Evolutionary conservation across 2,113 vertebrate species (phyloP).

Genomic region (pig (Sus scrofa)): DNA sequence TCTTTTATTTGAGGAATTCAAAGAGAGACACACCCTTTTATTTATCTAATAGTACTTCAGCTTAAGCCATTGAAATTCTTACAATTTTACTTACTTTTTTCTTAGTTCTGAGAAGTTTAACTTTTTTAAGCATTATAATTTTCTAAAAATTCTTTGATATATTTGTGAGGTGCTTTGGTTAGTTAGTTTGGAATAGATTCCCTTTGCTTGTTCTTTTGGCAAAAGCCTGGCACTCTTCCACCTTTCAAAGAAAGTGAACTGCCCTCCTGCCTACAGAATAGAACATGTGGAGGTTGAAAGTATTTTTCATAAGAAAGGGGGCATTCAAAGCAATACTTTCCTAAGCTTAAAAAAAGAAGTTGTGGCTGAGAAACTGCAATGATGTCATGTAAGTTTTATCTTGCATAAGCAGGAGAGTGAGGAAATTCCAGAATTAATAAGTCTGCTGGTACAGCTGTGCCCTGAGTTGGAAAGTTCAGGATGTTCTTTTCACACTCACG

Average conservation of each 20-base stretch:
- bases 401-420: slow-evolving; percentile 67
- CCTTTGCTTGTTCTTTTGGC: neutral
- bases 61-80: neutral
- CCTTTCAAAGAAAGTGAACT: neutral
- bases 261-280: neutral
- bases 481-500: slow-evolving; percentile 80
- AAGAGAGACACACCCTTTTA: neutral
- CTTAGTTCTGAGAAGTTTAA: neutral
- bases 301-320: slow-evolving; percentile 57
- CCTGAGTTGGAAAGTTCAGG: slow-evolving; percentile 80
- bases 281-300: neutral
- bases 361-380: neutral
- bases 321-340: slow-evolving; percentile 34
- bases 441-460: slow-evolving; percentile 70
- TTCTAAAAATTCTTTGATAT: neutral
- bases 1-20: slow-evolving; percentile 34
- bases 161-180: neutral
- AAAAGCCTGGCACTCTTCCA: neutral
- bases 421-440: slow-evolving; percentile 82
- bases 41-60: neutral
- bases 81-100: neutral
- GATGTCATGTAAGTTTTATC: slow-evolving; percentile 63
- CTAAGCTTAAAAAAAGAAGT: neutral
- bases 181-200: neutral
- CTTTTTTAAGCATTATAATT: neutral